Conservation (phyloP, 2,797 vertebrate genomes). For the Malurus splendens region DNA sequence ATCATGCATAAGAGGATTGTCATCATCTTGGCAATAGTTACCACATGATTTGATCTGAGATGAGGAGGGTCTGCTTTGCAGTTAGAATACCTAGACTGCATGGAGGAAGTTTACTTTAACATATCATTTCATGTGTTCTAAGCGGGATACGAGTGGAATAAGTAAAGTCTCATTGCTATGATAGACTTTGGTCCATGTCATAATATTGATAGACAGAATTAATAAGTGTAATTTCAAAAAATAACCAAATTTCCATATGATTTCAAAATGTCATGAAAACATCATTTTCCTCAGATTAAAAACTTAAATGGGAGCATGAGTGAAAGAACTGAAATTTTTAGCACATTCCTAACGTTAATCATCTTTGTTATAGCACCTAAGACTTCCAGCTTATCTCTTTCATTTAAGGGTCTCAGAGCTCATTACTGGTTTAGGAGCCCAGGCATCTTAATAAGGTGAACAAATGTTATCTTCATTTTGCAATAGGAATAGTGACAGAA, state of each 20-base stretch:
- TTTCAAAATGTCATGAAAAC: background rate
- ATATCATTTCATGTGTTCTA: background rate
- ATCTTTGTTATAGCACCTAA: background rate
- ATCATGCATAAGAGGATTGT: background rate
- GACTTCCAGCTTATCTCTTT: background rate
- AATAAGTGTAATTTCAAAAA: background rate
- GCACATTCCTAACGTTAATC: background rate
- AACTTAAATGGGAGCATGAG: background rate
- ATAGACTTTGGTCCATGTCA: background rate
- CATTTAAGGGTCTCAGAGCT: background rate
- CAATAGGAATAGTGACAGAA: background rate
- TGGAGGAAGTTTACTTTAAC: background rate
- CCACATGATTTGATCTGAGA: background rate
- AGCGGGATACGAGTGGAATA: background rate
- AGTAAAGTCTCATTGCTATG: background rate
- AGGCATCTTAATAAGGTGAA: background rate
- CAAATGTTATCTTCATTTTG: background rate
- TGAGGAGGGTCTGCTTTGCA: background rate
- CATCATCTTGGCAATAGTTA: background rate
- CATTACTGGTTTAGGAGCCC: background rate
- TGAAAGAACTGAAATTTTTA: background rate
- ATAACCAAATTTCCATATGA: background rate
- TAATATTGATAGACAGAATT: background rate
- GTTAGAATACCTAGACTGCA: background rate
- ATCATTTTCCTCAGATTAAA: background rate